Base-by-base conservation (phyloP, 2,113 vertebrate genomes). In the Crotalus tigris region DNA sequence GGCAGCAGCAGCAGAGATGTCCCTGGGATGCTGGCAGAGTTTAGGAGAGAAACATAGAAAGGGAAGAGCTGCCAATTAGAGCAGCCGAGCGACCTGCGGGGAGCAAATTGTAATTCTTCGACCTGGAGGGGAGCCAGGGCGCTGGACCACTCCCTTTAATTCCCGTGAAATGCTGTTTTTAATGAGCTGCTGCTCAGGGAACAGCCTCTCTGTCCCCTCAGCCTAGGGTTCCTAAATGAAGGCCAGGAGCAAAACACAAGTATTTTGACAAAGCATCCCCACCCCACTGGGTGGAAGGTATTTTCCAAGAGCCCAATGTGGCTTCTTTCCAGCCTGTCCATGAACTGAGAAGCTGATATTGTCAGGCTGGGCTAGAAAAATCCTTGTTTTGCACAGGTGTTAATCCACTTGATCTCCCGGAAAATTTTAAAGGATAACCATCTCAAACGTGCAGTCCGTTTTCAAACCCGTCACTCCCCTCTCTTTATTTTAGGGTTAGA, bases 151-250 rank as follows among this genome's bases (percentile, higher is more conserved):
- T 90, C 1, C 55, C 87, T 89, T 57, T 89, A 93, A 15, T 81
- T 51, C 93, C 88, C 89, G 90, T 91, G 94, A 69, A 93, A 92
- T 85, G 91, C 53, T 51, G 54, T 86, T 89, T 92, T 86, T 86
- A 89, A 91, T 33, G 17, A 90, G 24, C 90, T 5, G 91, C 86
- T 0, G 17, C 3, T 58, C 91, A 89, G 88, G 88, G n/a, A 69
- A 11, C 85, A 3, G 64, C 90, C 23, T 29, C 1, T 49, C 39
- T 1, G 17, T 90, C 54, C 85, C 51, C 86, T 19, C 49, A n/a
- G 44, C 29, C 54, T 54, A 61, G 11, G 49, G 23, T 0, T 13
- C 39, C 53, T 11, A 49, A 61, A 69, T 1, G 26, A 33, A 53
- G n/a, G 33, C 23, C n/a, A 7, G 15, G n/a, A 58, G 57, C 19